A percentile compares a stretch with the other conserved stretches of the same genome.
Conservation (phyloP, 2,797 vertebrate species). For the Fratercula arctica region DNA sequence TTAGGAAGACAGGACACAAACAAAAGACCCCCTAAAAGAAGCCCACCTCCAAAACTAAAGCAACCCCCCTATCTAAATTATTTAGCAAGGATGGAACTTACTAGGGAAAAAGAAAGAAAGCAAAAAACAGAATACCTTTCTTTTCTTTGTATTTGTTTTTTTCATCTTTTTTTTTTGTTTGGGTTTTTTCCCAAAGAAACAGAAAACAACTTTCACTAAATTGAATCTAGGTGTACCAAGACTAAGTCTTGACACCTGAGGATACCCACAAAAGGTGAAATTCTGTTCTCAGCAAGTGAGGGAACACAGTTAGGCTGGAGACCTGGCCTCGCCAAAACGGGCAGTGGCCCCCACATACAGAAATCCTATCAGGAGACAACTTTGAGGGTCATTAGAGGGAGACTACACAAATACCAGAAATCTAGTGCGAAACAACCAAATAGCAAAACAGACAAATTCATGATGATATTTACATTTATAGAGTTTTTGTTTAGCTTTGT, state of each 20-base stretch:
- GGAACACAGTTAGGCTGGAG: background rate
- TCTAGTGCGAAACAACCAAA: background rate
- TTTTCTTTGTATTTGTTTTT: background rate
- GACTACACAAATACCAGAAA: background rate
- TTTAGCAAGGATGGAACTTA: background rate
- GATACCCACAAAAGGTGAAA: background rate
- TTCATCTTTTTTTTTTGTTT: background rate
- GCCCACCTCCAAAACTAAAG: background rate
- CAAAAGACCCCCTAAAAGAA: background rate
- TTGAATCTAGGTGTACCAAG: background rate
- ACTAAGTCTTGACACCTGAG: background rate
- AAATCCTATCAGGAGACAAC: background rate
- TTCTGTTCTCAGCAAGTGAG: background rate
- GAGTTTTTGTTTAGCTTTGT: background rate
- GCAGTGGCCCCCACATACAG: background rate
- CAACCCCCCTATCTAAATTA: background rate
- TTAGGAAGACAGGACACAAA: background rate
- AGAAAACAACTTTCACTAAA: background rate
- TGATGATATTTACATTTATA: background rate
- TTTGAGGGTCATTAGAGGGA: background rate
- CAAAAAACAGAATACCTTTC: background rate
- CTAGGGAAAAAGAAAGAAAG: background rate
- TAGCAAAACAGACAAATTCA: background rate
- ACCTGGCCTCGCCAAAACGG: background rate
- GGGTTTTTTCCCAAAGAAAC: background rate